These are phyloP conservation scores for Plagodis dolabraria DNA, from an alignment of 2,888 invertebrate genomes.

Conservation along the genomic window DNA sequence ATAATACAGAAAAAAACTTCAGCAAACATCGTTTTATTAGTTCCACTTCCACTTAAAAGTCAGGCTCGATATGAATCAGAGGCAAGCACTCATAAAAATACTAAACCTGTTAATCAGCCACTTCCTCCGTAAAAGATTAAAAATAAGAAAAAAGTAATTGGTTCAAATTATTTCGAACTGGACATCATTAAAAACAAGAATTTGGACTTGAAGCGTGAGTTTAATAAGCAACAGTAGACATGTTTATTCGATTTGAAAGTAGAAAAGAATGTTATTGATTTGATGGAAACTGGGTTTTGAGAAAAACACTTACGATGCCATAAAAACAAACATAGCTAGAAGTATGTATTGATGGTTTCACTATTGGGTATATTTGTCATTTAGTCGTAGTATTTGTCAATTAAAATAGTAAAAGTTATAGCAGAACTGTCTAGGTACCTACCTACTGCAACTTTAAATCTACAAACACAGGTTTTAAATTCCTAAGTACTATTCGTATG, in stretches of 20 bases:
- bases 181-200: slow-evolving; percentile 51
- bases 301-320: slow-evolving; percentile 10
- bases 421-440: too few relatives aligned
- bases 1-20: slow-evolving; percentile 17
- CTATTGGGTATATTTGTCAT: too few relatives aligned
- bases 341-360: too few relatives aligned
- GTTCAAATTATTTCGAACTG: slow-evolving; percentile 57
- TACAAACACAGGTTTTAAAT: too few relatives aligned
- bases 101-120: slow-evolving; percentile 69
- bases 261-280: slow-evolving; percentile 25
- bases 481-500: too few relatives aligned
- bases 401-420: too few relatives aligned
- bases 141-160: slow-evolving; percentile 63
- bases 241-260: slow-evolving; percentile 35
- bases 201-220: slow-evolving; percentile 39
- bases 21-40: slow-evolving; percentile 45
- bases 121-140: slow-evolving; percentile 68
- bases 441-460: too few relatives aligned
- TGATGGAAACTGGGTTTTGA: slow-evolving; percentile 14
- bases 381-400: too few relatives aligned
- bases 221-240: slow-evolving; percentile 23
- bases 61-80: slow-evolving; percentile 59
- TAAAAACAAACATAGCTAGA: too few relatives aligned
- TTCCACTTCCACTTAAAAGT: slow-evolving; percentile 49
- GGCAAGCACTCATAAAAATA: slow-evolving; percentile 58